Base-by-base conservation (phyloP, 2,113 vertebrate species). In the Hemibagrus wyckioides region DNA sequence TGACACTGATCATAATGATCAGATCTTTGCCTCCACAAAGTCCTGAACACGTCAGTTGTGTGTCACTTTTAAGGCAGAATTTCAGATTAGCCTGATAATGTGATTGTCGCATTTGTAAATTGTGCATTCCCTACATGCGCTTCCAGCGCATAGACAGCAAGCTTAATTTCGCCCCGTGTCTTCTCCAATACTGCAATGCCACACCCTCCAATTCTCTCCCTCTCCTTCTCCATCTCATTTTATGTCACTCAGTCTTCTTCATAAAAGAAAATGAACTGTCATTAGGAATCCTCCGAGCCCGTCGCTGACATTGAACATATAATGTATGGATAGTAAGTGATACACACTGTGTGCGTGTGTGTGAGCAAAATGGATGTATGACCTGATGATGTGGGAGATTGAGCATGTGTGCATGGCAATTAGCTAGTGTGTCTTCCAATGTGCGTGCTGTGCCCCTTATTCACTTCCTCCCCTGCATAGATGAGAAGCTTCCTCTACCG, bases 371-470 rank as follows among this genome's bases (percentile, higher is more conserved):
- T 75, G 9, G 28, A 44, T 28, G 71, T 28, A 28, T 25, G 39
- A 77, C 56, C 52, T 63, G 44, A 65, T 36, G 75, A 80, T 61
- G 44, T 15, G 44, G 59, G 41, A 85, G 75, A 80, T 67, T 65
- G 30, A 86, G 59, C 84, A 39, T 50, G 59, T 41, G 23, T 39
- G 44, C 33, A 50, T 39, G 19, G 41, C 44, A 79, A 19, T 86
- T 79, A 77, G 71, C 71, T 61, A 10, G 54, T 44, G n/a, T 77
- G 84, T 65, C 3, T 79, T 57, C 73, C 39, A 61, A 48, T 23
- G 41, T 52, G n/a, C 59, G 2, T 86, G 84, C 59, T 48, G 83
- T 36, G 83, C 73, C 65, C 33, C 59, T 80, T 79, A 52, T 79
- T 65, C 59, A 63, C 84, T 61, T 50, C 59, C 41, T 80, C 39